Conservation (phyloP, 1,140 invertebrate species). For the Harpegnathos saltator region DNA sequence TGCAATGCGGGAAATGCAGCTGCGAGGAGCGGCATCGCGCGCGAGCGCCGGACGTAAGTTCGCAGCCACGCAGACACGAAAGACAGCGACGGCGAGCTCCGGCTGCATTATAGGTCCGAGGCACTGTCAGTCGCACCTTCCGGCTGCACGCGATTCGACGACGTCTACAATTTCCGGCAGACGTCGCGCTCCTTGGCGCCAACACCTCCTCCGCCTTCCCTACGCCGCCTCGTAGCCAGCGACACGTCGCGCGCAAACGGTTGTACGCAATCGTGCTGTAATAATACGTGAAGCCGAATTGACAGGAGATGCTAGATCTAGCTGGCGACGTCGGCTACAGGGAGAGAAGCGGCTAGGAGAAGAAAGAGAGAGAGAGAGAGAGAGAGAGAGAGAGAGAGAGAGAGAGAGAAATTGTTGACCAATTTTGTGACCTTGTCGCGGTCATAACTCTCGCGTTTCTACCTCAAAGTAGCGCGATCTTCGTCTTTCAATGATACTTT, state of each 20-base stretch:
- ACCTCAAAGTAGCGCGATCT: no score
- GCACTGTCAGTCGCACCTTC: slow-evolving; percentile 81
- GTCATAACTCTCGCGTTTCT: no score
- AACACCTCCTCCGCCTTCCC: slow-evolving; percentile 13
- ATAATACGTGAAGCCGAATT: slow-evolving; percentile 69
- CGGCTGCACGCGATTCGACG: slow-evolving; percentile 79
- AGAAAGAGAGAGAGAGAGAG: neutral
- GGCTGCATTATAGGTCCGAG: slow-evolving; percentile 69
- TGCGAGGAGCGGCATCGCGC: slow-evolving; percentile 40
- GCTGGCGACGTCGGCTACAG: slow-evolving; percentile 22
- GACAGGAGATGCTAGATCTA: slow-evolving; percentile 59
- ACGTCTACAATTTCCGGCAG: slow-evolving; percentile 81
- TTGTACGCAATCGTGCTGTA: slow-evolving; percentile 69
- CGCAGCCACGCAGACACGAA: slow-evolving; percentile 45
- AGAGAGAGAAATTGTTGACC: no score
- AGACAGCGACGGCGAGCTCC: slow-evolving; percentile 64
- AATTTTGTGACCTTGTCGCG: no score
- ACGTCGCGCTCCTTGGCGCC: slow-evolving; percentile 65
- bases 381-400: no score
- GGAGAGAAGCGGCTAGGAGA: neutral
- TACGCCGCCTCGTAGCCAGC: neutral
- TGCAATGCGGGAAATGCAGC: slow-evolving; percentile 22
- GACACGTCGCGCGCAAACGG: slow-evolving; percentile 67
- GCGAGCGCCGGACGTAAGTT: slow-evolving; percentile 50
- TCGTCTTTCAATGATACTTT: no score